Base-by-base conservation (phyloP, 1,140 invertebrate genomes). In the Pomacea maculata region DNA sequence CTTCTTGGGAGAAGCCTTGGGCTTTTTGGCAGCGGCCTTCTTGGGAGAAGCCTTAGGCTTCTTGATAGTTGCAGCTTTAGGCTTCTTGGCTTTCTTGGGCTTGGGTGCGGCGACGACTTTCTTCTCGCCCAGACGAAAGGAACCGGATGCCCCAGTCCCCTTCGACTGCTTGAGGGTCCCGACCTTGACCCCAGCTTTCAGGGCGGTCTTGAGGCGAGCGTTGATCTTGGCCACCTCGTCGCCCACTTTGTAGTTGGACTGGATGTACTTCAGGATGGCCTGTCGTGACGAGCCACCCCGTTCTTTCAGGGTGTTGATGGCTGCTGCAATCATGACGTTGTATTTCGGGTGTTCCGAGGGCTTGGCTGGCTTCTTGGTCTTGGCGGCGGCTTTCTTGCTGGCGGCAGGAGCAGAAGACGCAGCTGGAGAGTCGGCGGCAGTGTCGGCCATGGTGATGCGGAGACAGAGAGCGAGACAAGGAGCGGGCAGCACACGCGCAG, bases 261-360 rank as follows among this genome's bases (percentile, higher is more conserved):
- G 61, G 73, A 92, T 90, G 81, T 91, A 91, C 77, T 92, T 92
- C 9, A 90, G 74, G 67, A 92, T 90, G 55, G 91, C 91, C 74
- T 90, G 89, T 75, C 89, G 82, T 19, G 88, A 89, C 54, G 90
- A 89, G 64, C 89, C 89, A 72, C 73, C 67, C 65, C 87, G 80
- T 64, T 90, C 89, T 64, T 87, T 85, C 68, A 88, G 64, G 0
- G 74, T 64, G 19, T 19, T 19, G 12, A 87, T 83, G 29, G 87
- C 86, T 15, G 80, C 84, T 15, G 75, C 75, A 29, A 87, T 83
- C 87, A 88, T 87, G 11, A 83, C 81, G 12, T 57, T 78, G 80
- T 85, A 87, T 67, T 84, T 85, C 15, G 88, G 88, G 57, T 88
- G 87, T 67, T 78, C 79, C 7, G 81, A 57, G 54, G 83, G 83